Evolutionary conservation across 2,113 vertebrate genomes (phyloP).

Genomic region (Hipposideros armiger): DNA sequence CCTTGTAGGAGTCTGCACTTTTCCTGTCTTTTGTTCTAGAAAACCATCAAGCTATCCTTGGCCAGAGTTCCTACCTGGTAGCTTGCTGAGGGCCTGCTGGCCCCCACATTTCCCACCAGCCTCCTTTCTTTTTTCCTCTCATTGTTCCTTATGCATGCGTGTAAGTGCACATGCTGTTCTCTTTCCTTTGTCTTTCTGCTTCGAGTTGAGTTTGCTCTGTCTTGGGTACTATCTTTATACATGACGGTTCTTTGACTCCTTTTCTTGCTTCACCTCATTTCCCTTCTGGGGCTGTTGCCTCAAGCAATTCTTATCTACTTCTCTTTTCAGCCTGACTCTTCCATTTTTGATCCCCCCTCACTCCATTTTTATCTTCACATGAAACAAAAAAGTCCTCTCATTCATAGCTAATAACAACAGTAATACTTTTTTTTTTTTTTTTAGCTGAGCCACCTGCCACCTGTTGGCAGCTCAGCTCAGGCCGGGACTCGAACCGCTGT

Average conservation of each 20-base stretch:
- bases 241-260: background rate
- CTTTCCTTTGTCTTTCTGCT: conserved; percentile 6
- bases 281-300: background rate
- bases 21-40: background rate
- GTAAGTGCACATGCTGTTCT: background rate
- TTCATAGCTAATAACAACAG: background rate
- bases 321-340: background rate
- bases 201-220: background rate
- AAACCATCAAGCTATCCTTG: background rate
- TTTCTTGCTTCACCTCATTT: background rate
- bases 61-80: background rate
- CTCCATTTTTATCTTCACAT: conserved; percentile 1
- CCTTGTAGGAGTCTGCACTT: background rate
- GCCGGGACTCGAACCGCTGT: too few species aligned
- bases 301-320: background rate
- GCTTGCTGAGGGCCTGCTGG: background rate
- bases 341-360: background rate
- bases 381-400: background rate
- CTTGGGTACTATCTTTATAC: background rate
- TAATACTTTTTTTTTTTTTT: background rate
- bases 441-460: too few species aligned
- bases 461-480: too few species aligned
- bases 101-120: background rate
- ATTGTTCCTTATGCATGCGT: background rate
- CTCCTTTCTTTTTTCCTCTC: background rate